These are phyloP conservation scores for Oscheius sp. DNA, from an alignment of 1,140 invertebrate species.

Conservation along the genomic window DNA sequence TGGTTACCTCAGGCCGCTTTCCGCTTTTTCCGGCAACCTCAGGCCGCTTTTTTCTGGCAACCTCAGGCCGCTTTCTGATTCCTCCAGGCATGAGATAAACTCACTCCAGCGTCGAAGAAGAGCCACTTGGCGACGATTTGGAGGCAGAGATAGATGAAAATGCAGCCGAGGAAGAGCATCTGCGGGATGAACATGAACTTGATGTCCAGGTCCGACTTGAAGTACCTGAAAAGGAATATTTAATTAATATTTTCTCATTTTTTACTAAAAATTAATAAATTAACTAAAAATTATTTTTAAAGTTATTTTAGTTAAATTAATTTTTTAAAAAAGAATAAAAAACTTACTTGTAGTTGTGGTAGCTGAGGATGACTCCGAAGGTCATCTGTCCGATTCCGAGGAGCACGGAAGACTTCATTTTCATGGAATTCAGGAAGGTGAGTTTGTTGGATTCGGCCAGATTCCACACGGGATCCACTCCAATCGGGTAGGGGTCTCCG, in stretches of 20 bases:
- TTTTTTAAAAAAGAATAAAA: background rate
- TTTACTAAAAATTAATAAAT: no score
- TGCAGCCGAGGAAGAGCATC: slow-evolving; percentile 79
- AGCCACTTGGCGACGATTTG: slow-evolving; percentile 88
- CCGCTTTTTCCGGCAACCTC: no score
- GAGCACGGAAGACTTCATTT: slow-evolving; percentile 98
- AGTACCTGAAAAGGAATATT: slow-evolving; percentile 52
- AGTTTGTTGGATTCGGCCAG: slow-evolving; percentile 84
- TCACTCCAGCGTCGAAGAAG: slow-evolving; percentile 47
- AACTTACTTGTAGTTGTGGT: slow-evolving; percentile 76
- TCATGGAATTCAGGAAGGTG: slow-evolving; percentile 92
- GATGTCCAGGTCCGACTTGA: slow-evolving; percentile 68
- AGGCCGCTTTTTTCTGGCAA: no score
- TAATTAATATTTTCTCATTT: no score
- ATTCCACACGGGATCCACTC: slow-evolving; percentile 65
- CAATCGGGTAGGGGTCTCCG: slow-evolving; percentile 58
- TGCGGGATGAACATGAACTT: slow-evolving; percentile 89
- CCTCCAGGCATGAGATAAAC: background rate
- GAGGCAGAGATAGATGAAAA: slow-evolving; percentile 90
- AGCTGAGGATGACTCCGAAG: slow-evolving; percentile 85
- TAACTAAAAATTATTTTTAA: background rate
- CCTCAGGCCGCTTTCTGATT: no score
- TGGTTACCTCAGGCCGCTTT: no score
- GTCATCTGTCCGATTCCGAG: slow-evolving; percentile 94
- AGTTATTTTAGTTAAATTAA: background rate